phyloP scores from a whole-genome alignment of 2,113 vertebrate species.

The Hippocampus comes region DNA sequence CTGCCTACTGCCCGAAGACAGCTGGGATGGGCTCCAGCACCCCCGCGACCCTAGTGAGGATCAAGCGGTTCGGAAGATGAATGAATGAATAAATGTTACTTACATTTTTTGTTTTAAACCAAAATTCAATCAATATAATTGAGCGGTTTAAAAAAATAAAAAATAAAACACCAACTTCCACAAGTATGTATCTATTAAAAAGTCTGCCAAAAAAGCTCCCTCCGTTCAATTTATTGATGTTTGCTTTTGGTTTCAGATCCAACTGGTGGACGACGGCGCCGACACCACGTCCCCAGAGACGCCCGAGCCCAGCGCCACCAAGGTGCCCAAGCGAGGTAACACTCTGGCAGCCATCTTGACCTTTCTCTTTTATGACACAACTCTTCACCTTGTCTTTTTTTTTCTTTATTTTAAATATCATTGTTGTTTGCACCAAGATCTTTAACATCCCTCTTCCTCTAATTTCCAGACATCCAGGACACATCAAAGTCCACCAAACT shows the following conservation, averaged over 20 bases:
- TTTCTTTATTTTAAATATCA: neutral
- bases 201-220: neutral
- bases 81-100: too few relatives aligned
- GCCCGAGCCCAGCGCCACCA: slow-evolving; percentile 80
- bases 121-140: too few relatives aligned
- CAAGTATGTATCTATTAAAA: neutral
- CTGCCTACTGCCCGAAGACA: too few relatives aligned
- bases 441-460: slow-evolving; percentile 11
- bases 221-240: neutral
- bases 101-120: too few relatives aligned
- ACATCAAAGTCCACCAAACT: slow-evolving; percentile 79
- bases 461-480: slow-evolving; percentile 70
- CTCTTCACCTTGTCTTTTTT: neutral
- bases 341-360: neutral
- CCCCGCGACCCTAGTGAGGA: too few relatives aligned
- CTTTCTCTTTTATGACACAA: neutral
- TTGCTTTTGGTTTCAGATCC: slow-evolving; percentile 75
- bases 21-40: too few relatives aligned
- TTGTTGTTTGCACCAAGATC: slow-evolving; percentile 7
- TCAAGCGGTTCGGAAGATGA: too few relatives aligned
- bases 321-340: slow-evolving; percentile 86
- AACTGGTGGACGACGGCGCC: slow-evolving; percentile 89
- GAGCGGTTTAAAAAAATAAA: too few relatives aligned
- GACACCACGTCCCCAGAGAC: slow-evolving; percentile 95
- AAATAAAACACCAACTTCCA: too few relatives aligned